phyloP scores from a whole-genome alignment of 2,113 vertebrate genomes.

The Microcebus lehilahytsara region DNA sequence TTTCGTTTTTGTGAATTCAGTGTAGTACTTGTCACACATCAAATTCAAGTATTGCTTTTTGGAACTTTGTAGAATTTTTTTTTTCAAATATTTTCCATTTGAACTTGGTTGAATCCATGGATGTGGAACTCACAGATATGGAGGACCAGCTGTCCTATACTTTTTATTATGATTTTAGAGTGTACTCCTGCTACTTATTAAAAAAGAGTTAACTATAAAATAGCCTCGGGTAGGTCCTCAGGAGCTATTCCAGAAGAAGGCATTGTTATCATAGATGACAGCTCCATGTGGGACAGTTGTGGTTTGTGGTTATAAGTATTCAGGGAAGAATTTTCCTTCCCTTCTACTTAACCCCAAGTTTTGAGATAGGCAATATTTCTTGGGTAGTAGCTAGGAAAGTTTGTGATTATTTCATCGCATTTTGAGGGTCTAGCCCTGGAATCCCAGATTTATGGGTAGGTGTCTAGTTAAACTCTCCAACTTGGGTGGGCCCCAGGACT shows the following conservation, averaged over 20 bases:
- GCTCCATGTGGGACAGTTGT: background rate
- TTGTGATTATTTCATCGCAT: background rate
- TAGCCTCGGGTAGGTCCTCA: too few species aligned
- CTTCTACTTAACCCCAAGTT: background rate
- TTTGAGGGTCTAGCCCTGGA: background rate
- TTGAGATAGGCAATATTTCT: background rate
- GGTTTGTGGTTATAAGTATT: background rate
- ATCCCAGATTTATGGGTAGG: background rate
- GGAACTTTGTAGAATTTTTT: background rate
- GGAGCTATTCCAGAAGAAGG: too few species aligned
- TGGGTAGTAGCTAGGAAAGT: background rate
- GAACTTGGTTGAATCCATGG: background rate
- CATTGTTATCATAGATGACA: background rate
- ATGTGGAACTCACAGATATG: background rate
- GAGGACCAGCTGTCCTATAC: background rate
- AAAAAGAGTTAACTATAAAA: too few species aligned
- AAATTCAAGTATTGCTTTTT: background rate
- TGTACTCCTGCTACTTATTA: too few species aligned
- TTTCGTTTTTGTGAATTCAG: background rate
- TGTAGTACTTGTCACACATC: background rate
- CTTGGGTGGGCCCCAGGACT: background rate
- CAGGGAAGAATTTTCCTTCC: background rate
- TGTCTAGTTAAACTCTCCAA: background rate
- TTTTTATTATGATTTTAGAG: background rate
- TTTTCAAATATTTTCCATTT: background rate